Evolutionary conservation across 2,888 invertebrate species (phyloP), one percentile per base, ranked within the genome.

Genomic region (Isoperla grammatica): DNA sequence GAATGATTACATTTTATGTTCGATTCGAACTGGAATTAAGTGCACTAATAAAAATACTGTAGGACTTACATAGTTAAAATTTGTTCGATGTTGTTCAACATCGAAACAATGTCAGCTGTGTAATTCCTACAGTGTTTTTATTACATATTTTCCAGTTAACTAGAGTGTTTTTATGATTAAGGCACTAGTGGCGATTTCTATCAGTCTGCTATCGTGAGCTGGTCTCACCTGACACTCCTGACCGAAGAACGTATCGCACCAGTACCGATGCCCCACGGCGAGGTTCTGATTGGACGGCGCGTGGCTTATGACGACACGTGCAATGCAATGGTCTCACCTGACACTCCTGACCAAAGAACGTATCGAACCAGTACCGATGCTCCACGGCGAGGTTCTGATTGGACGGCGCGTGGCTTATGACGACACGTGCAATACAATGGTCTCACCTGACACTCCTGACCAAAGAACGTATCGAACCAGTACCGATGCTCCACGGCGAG

Each of bases 301-400:
- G 62, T 78, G 75, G 1, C 71, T 72, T 49, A 78, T 73, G 4
- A 77, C 68, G 56, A 77, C 49, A 12, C 40, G 53, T 20, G 61
- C 64, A n/a, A 66, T 62, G 74, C 74, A 22, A 76, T 61, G 4
- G 71, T 68, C 29, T 8, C 29, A 29, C 29, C 29, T 23, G 35
- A 19, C 50, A 43, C 37, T 15, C 48, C 29, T 22, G 12, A 23
- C 77, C 67, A 71, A 78, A 49, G 71, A 69, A 6, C 69, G 76
- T 69, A 69, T 70, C 29, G 70, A 65, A 65, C 68, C 68, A 71
- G 4, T 71, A 63, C n/a, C 70, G 65, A 63, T 71, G 71, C 65
- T 78, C 77, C 0, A 72, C 74, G 3, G 77, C 74, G 56, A 78
- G 65, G 65, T 75, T 75, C 56, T 71, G 68, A 60, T 76, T 77